Percentiles rank a stretch among this genome's conserved stretches.
Conservation (phyloP, 2,797 vertebrate species). For the Tragelaphus eurycerus region DNA sequence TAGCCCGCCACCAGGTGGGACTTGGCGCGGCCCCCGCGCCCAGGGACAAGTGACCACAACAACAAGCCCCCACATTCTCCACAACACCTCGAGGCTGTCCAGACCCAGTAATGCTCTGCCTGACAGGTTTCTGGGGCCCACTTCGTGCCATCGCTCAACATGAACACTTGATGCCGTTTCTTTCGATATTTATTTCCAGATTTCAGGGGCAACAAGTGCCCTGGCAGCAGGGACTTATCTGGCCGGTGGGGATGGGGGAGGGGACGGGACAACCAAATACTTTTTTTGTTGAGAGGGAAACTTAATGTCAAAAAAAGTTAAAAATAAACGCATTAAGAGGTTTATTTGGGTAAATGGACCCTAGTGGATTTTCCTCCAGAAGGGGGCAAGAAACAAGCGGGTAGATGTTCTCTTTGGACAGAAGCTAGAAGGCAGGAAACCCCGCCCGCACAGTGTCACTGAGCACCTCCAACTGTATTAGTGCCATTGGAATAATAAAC, state of each 20-base stretch:
- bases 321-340: slow-evolving; percentile 20
- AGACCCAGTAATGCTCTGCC: slow-evolving; percentile 40
- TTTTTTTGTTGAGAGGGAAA: slow-evolving; percentile 41
- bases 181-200: slow-evolving; percentile 81
- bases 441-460: slow-evolving; percentile 57
- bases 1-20: not conserved
- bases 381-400: not conserved
- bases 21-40: slow-evolving; percentile 11
- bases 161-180: slow-evolving; percentile 72
- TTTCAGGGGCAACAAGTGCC: not conserved
- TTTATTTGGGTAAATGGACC: slow-evolving; percentile 42
- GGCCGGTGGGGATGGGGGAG: not conserved
- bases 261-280: not conserved
- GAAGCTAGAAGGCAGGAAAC: slow-evolving; percentile 38
- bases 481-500: slow-evolving; percentile 84
- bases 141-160: slow-evolving; percentile 73
- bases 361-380: not conserved
- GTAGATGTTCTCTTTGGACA: slow-evolving; percentile 2
- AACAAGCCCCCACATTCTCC: slow-evolving; percentile 62
- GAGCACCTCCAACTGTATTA: slow-evolving; percentile 79
- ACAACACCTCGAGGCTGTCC: slow-evolving; percentile 74
- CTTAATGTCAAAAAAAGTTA: not conserved
- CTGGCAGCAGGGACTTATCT: slow-evolving; percentile 40
- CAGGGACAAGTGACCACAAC: not conserved
- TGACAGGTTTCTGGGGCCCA: slow-evolving; percentile 59